These are phyloP conservation scores for Chrysemys picta DNA, from an alignment of 2,113 vertebrate genomes.

Conservation along the genomic window DNA sequence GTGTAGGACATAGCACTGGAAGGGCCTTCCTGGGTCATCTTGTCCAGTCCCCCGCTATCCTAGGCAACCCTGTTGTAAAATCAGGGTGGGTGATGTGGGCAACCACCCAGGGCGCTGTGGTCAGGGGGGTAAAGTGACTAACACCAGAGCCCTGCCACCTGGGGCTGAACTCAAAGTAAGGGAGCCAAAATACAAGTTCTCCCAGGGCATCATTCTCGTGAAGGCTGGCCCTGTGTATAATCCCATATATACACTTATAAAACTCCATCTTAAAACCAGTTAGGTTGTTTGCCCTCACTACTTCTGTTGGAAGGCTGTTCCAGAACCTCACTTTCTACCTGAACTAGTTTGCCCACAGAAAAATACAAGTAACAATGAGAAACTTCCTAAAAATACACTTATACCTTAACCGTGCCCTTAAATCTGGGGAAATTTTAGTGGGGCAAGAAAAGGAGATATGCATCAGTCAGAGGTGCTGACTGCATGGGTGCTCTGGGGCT, in stretches of 20 bases:
- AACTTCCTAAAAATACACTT: background rate
- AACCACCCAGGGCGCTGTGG: background rate
- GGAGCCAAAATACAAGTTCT: background rate
- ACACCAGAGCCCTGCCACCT: background rate
- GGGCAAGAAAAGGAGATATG: background rate
- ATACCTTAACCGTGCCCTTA: background rate
- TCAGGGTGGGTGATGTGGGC: background rate
- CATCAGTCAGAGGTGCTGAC: background rate
- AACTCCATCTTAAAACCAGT: background rate
- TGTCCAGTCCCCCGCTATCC: background rate
- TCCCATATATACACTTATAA: background rate
- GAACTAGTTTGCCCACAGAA: background rate
- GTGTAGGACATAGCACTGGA: too few species aligned
- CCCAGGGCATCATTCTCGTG: background rate
- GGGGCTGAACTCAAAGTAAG: background rate
- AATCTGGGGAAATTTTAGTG: conserved; percentile 2
- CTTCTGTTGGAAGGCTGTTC: background rate
- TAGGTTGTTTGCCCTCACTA: background rate
- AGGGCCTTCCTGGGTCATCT: too few species aligned
- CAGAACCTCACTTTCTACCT: background rate
- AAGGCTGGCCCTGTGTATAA: background rate
- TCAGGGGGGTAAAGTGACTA: background rate
- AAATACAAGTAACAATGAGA: background rate
- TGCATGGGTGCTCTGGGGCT: too few species aligned
- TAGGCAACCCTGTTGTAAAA: background rate